phyloP scores from a whole-genome alignment of 2,113 vertebrate genomes.

The Cranoglanis bouderius region DNA sequence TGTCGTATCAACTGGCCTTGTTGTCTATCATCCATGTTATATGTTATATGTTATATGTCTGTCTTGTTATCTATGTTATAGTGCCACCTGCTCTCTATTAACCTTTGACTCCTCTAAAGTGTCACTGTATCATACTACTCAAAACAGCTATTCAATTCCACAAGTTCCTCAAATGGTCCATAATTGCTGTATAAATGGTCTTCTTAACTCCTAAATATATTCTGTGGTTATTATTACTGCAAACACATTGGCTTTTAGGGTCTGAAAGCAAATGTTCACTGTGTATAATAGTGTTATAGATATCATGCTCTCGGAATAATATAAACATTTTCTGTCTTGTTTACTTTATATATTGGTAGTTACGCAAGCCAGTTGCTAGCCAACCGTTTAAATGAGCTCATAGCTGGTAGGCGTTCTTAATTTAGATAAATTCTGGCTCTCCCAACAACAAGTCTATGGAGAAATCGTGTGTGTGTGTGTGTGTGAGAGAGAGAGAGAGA shows the following conservation, averaged over 20 bases:
- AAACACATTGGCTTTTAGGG: not conserved
- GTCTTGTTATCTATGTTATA: not conserved
- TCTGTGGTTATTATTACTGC: not conserved
- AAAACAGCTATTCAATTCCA: not conserved
- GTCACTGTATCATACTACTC: not conserved
- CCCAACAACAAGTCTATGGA: conserved; percentile 1
- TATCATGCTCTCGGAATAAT: conserved; percentile 17
- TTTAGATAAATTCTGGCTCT: conserved; percentile 42
- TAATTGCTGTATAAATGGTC: not conserved
- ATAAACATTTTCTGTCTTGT: conserved; percentile 34
- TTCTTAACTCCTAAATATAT: not conserved
- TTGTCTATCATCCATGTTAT: not conserved
- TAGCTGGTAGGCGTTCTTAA: conserved; percentile 36
- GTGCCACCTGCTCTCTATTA: conserved; percentile 12
- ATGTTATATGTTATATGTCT: no score
- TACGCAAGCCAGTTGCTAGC: conserved; percentile 41
- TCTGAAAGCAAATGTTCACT: conserved; percentile 3
- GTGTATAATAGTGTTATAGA: conserved; percentile 1
- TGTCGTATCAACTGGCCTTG: not conserved
- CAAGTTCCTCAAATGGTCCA: not conserved
- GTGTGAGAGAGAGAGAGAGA: conserved; percentile 5
- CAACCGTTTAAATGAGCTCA: conserved; percentile 39
- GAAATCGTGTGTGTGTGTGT: conserved; percentile 13
- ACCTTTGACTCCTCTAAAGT: conserved; percentile 22
- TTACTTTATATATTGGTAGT: conserved; percentile 36